phyloP scores from a whole-genome alignment of 2,113 vertebrate species.

The Pterocles orientalis region DNA sequence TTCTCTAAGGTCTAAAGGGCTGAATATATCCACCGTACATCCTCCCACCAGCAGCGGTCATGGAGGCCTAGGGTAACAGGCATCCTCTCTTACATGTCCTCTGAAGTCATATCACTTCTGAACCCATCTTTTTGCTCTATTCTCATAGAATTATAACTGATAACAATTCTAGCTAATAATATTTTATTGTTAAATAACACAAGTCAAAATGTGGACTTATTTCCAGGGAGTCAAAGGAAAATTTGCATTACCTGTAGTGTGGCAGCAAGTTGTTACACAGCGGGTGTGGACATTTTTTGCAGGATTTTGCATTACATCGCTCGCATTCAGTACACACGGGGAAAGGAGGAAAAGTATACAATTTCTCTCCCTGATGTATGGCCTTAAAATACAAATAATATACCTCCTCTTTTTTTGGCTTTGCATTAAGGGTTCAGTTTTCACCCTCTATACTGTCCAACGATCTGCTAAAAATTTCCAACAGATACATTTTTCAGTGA shows the following conservation, averaged over 20 bases:
- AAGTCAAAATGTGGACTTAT: background rate
- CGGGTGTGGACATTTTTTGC: background rate
- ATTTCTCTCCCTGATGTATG: background rate
- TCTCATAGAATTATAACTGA: background rate
- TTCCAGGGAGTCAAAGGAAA: background rate
- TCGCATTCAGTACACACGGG: background rate
- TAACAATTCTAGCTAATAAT: background rate
- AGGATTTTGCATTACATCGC: background rate
- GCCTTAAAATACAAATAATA: background rate
- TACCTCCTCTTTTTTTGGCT: background rate
- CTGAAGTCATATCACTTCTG: background rate
- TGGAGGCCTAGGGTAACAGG: rapidly evolving
- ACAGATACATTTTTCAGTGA: constrained; percentile 10
- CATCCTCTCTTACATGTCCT: background rate
- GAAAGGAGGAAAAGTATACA: background rate
- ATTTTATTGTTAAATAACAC: background rate
- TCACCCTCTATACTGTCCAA: background rate
- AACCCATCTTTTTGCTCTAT: background rate
- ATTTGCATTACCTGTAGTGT: background rate
- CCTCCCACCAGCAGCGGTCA: background rate
- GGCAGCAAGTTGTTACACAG: background rate
- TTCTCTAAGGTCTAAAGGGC: background rate
- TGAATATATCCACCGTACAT: background rate
- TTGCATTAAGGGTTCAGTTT: background rate
- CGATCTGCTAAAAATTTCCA: constrained; percentile 26